Base-by-base conservation (phyloP, 2,113 vertebrate species). In the Ptilonorhynchus violaceus region DNA sequence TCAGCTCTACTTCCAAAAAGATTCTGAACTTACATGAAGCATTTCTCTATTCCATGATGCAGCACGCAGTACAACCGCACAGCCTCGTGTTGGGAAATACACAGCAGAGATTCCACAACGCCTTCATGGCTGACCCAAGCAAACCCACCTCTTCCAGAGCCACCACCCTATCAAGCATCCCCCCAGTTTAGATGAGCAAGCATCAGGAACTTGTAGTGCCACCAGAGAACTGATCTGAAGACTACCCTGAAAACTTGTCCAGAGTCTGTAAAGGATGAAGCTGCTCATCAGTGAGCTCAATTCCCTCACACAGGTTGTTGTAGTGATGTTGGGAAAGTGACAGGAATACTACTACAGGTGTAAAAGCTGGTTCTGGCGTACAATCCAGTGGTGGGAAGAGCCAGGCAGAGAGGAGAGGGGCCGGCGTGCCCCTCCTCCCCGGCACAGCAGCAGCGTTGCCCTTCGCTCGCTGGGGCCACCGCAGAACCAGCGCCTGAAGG, bases 301-400 rank as follows among this genome's bases (percentile, higher is more conserved):
- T 1, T 28, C 1, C 14, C 41, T 11, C 6, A 15, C 0, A 10
- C 0, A 1, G 21, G 52, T 27, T 17, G 7, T 3, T 5, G 15
- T 11, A 6, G 7, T 1, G 1, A 28, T 4, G 19, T 0, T 11
- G 22, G 58, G n/a, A 8, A 13, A 24, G 56, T 0, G 1, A 10
- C 0, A 23, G 58, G 10, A 64, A 25, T 1, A 0, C 33, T 11
- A 1, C 58, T 3, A 21, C 31, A 76, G 75, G 79, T 83, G 44
- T 27, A 64, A 21, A 10, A 31, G 33, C 25, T 5, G 47, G 17
- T 10, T 35, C 30, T 4, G 39, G 11, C 8, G 37, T 6, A 11
- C 6, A 22, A 18, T 27, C 3, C 22, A 5, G 37, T 0, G n/a
- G 42, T 19, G 23, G 49, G 49, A 39, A 28, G 10, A 15, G 59